Evolutionary conservation across 2,888 invertebrate genomes (phyloP), one percentile per base, ranked within the genome.

Genomic region (Tetramorium bicarinatum): DNA sequence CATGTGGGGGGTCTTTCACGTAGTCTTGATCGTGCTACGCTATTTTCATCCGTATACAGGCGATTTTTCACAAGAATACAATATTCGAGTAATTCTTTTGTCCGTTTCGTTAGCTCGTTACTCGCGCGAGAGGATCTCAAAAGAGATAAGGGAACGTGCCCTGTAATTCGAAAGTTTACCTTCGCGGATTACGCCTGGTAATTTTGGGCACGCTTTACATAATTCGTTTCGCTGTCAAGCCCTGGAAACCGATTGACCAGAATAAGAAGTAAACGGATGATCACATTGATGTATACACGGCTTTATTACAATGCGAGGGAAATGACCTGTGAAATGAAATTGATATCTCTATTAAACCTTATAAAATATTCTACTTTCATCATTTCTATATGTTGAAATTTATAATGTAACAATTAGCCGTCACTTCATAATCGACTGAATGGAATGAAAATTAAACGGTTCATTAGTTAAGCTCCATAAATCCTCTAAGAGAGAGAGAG

Each of bases 81-180:
- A 90, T 91, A 85, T 84, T 92, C 92, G 88, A 89, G 88, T 92
- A 92, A 93, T 93, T 91, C 93, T 71, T 90, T 92, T 92, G 91
- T 93, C 89, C 71, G 86, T 90, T 80, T 69, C 83, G 87, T 71
- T 87, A 85, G 67, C 74, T 80, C 79, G 88, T 86, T 85, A 90
- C 83, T 91, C 87, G 91, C 87, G 88, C 87, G 91, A 90, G 74
- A 71, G 84, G 81, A 83, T 88, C 82, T 80, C 88, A 89, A 92
- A 89, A 83, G 52, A 72, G 61, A 67, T 54, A 59, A n/a, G 29
- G 18, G 11, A 34, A 38, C 13, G 47, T n/a, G 66, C 71, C n/a
- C 7, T 15, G n/a, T 56, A 62, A 64, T 74, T 54, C 11, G 83
- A 84, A 87, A 87, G 61, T 83, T 77, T 62, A 85, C 61, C 84